Percentiles rank a stretch among this genome's conserved stretches.
Evolutionary conservation across 2,113 vertebrate genomes (phyloP).

Genomic region (Ophthalmolycus amberensis): DNA sequence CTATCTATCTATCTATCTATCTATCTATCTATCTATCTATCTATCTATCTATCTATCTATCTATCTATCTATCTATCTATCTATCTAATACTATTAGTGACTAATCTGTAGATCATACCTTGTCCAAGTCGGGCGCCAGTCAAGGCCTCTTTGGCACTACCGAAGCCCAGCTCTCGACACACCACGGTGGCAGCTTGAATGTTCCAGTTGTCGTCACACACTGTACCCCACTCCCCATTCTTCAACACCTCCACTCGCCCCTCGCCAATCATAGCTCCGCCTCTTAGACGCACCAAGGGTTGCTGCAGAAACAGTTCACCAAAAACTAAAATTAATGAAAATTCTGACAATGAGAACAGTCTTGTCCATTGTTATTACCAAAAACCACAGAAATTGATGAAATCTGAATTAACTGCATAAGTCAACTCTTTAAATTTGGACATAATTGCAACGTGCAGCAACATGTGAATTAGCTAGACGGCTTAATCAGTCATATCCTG

Average conservation of each 20-base stretch:
- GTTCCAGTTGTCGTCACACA: conserved; percentile 94
- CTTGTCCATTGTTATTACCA: neutral
- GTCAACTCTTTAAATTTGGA: neutral
- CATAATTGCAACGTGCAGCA: neutral
- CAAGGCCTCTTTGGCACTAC: conserved; percentile 92
- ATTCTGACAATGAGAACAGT: neutral
- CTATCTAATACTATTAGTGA: neutral
- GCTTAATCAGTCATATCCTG: neutral
- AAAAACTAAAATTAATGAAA: neutral
- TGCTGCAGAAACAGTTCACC: conserved; percentile 82
- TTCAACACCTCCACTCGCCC: conserved; percentile 95
- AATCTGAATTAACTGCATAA: neutral
- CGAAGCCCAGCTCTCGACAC: conserved; percentile 94
- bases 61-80: too few species aligned
- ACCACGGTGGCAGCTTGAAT: conserved; percentile 90
- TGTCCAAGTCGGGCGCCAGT: conserved; percentile 87
- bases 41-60: too few species aligned
- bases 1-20: too few species aligned
- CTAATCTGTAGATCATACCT: conserved; percentile 79
- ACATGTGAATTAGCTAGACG: too few species aligned
- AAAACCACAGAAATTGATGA: neutral
- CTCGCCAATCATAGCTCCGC: conserved; percentile 90
- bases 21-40: too few species aligned
- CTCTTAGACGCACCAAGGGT: conserved; percentile 91
- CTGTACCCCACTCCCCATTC: conserved; percentile 93